Base-by-base conservation (phyloP, 35 echinoderm and acorn worm genomes). In the Apostichopus japonicus region DNA sequence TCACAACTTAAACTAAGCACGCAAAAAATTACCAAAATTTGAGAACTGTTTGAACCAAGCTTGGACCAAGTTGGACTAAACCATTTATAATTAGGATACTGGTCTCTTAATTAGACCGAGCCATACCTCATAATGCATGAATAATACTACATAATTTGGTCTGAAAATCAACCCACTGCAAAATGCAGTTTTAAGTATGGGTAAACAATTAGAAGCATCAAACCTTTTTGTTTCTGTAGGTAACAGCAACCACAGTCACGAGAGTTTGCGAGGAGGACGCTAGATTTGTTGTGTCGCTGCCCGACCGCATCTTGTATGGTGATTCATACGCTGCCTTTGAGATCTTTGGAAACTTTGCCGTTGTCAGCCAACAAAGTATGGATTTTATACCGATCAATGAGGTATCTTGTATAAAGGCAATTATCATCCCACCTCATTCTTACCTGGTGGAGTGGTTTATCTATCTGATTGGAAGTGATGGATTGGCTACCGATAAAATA, bases 291-390 rank as follows among this genome's bases (percentile, higher is more conserved):
- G 51, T 84, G 7, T 61, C 56, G 1, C 17, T 83, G 5, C 51
- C 81, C 57, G 81, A 84, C n/a, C 54, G 81, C 10, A 6, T 84
- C 81, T 58, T 84, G 17, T 84, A 84, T 8, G 6, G 27, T 9
- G 33, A 84, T 84, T 56, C 81, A 84, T 17, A 22, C 19, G 51
- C 81, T 57, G 54, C 56, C 17, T 16, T 57, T 84, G 54, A 84
- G 56, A 10, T 84, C 14, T 57, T 58, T 84, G 81, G 81, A n/a
- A 56, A 56, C 17, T 84, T 84, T 84, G 81, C 81, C 8, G 54
- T 58, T 23, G 81, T 84, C 17, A 19, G 54, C 5, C 81, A 53
- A 16, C 53, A 11, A 21, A 51, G 7, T 84, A 54, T 23, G 56
- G 81, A 23, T 84, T 84, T 84, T 51, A 84, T 56, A 21, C 0